Evolutionary conservation across 2,888 invertebrate genomes (phyloP).

Genomic region (Mongoloraphidia duomilia): DNA sequence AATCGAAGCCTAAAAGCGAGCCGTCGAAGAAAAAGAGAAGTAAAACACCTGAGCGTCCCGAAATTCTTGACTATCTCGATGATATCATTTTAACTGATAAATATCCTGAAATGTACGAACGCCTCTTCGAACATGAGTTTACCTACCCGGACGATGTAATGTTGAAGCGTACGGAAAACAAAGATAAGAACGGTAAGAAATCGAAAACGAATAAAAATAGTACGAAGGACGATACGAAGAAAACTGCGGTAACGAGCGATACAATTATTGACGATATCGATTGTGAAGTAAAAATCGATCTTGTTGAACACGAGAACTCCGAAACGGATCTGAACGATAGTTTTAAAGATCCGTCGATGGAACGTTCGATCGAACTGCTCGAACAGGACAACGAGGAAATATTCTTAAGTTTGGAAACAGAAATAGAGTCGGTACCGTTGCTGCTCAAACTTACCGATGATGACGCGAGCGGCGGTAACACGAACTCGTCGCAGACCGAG

Average conservation of each 20-base stretch:
- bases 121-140: too few species aligned
- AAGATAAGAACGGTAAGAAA: background rate
- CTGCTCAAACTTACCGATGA: constrained; percentile 30
- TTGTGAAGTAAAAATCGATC: background rate
- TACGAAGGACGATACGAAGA: background rate
- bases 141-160: background rate
- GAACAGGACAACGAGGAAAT: constrained; percentile 2
- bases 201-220: background rate
- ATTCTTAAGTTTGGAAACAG: constrained; percentile 4
- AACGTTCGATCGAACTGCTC: background rate
- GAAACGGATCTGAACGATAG: background rate
- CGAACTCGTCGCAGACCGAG: constrained; percentile 31
- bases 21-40: too few species aligned
- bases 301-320: background rate
- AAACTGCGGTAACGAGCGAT: background rate
- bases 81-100: too few species aligned
- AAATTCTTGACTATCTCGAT: too few species aligned
- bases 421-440: background rate
- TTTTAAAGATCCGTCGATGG: background rate
- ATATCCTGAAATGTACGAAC: too few species aligned
- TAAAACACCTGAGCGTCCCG: too few species aligned
- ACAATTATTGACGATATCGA: background rate
- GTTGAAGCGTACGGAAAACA: background rate
- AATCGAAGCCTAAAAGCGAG: too few species aligned
- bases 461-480: constrained; percentile 35